phyloP scores from a whole-genome alignment of 2,113 vertebrate genomes.

The Microtus oregoni region DNA sequence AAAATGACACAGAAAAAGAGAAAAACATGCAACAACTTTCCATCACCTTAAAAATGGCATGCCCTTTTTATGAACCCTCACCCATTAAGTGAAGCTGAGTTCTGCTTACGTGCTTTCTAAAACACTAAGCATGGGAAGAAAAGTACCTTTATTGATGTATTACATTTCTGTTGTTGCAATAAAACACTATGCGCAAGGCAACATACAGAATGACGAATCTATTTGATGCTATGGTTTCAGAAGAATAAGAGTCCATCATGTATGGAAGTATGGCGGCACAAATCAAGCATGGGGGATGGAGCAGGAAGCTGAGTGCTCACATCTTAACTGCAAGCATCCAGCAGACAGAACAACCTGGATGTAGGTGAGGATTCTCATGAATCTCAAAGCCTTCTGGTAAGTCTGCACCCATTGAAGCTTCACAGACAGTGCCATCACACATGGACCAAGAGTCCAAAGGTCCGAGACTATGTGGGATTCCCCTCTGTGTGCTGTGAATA shows the following conservation, averaged over 20 bases:
- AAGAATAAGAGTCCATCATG: background rate
- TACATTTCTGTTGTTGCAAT: background rate
- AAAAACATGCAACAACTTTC: background rate
- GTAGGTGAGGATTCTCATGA: background rate
- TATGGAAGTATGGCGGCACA: background rate
- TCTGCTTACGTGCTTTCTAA: background rate
- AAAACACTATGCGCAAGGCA: background rate
- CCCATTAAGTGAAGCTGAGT: background rate
- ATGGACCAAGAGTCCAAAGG: background rate
- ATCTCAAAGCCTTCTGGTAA: background rate
- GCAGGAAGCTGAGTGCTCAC: background rate
- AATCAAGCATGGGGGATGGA: background rate
- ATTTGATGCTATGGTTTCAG: background rate
- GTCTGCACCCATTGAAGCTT: too few relatives aligned
- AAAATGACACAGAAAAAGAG: background rate
- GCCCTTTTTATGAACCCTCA: background rate
- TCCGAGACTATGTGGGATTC: background rate
- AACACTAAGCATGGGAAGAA: background rate
- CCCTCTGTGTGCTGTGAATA: too few relatives aligned
- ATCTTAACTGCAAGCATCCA: too few relatives aligned
- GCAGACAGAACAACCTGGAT: background rate
- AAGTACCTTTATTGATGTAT: too few relatives aligned
- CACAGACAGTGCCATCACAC: background rate
- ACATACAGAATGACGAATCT: background rate
- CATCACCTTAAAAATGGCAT: too few relatives aligned